Conservation (phyloP, 2,888 invertebrate genomes). For the Patella caerulea region DNA sequence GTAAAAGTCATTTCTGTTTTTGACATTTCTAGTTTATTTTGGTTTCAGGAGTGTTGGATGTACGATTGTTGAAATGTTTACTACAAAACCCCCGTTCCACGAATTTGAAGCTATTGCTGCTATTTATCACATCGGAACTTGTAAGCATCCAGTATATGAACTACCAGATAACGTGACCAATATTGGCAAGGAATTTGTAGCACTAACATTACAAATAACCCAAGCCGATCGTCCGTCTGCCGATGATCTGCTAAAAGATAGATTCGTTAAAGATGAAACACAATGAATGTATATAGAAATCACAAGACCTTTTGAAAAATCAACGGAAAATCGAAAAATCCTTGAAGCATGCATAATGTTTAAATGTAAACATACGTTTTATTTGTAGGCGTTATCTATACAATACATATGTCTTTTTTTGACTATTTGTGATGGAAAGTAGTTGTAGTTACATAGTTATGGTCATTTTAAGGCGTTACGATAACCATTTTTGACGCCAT, state of each 20-base stretch:
- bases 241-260: conserved; percentile 57
- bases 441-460: no score
- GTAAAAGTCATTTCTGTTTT: no score
- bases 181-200: conserved; percentile 60
- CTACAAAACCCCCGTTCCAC: conserved; percentile 68
- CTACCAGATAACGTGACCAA: conserved; percentile 60
- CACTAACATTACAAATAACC: conserved; percentile 58
- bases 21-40: no score
- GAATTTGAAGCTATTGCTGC: conserved; percentile 71
- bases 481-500: no score
- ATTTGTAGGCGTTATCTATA: no score
- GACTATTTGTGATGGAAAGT: no score
- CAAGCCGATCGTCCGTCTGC: conserved; percentile 63
- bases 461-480: no score
- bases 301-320: no score
- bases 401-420: no score
- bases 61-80: conserved; percentile 72
- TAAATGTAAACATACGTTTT: no score
- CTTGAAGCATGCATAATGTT: no score
- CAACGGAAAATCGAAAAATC: no score
- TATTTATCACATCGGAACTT: conserved; percentile 71
- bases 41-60: conserved; percentile 71
- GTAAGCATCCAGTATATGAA: conserved; percentile 63
- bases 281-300: neutral
- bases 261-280: conserved; percentile 37